Conservation (phyloP, 2,888 invertebrate genomes). For the Eurois occulta region DNA sequence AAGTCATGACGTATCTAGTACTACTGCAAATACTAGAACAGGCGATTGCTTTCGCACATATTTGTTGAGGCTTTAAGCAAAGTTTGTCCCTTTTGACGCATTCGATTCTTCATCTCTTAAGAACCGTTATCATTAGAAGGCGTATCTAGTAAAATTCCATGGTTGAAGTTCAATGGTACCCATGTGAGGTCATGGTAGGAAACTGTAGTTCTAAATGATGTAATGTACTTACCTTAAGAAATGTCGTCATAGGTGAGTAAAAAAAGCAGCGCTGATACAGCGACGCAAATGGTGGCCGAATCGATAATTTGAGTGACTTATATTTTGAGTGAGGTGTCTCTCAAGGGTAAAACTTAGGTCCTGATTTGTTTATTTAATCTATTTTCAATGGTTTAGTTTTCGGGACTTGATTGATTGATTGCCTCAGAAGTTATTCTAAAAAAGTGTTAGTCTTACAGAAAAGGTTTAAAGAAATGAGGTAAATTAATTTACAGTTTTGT, state of each 20-base stretch:
- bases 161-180: constrained; percentile 51
- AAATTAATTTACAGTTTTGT: neutral
- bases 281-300: constrained; percentile 26
- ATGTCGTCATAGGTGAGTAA: constrained; percentile 45
- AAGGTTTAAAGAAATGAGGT: neutral
- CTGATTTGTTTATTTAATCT: neutral
- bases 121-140: constrained; percentile 57
- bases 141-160: constrained; percentile 49
- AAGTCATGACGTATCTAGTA: constrained; percentile 42
- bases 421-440: neutral
- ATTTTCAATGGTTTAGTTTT: neutral
- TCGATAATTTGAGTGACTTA: constrained; percentile 28
- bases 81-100: constrained; percentile 65
- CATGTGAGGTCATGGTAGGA: constrained; percentile 38
- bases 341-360: constrained; percentile 14
- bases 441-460: neutral
- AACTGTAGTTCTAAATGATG: constrained; percentile 23
- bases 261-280: constrained; percentile 35
- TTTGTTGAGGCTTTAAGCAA: constrained; percentile 67
- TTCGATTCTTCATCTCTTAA: constrained; percentile 41
- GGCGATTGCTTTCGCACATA: constrained; percentile 69
- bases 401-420: neutral
- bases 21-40: constrained; percentile 48
- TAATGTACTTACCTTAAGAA: constrained; percentile 35
- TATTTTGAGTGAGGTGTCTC: constrained; percentile 10